Evolutionary conservation across 2,888 invertebrate genomes (phyloP).

Genomic region (Fabriciana adippe): DNA sequence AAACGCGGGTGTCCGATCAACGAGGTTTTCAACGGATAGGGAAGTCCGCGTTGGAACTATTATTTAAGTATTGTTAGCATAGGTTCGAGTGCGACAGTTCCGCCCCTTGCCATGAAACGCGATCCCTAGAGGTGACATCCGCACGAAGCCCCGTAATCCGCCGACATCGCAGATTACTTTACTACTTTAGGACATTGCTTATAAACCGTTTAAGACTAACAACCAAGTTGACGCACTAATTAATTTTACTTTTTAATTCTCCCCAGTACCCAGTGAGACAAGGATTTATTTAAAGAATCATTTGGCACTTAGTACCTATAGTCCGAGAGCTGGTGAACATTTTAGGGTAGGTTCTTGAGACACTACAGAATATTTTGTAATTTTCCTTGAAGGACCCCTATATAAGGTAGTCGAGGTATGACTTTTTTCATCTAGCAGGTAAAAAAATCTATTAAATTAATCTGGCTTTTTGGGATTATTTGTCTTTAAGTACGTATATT

Average conservation of each 20-base stretch:
- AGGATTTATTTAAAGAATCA: no score
- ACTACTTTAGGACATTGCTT: conserved; percentile 39
- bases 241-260: background rate
- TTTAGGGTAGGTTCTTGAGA: no score
- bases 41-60: conserved; percentile 39
- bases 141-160: conserved; percentile 78
- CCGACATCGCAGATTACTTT: conserved; percentile 44
- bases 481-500: no score
- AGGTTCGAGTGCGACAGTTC: conserved; percentile 64
- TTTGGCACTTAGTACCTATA: no score
- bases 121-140: conserved; percentile 74
- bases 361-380: no score
- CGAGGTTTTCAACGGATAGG: conserved; percentile 36
- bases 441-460: no score
- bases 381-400: no score
- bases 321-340: no score
- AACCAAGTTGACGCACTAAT: conserved; percentile 9
- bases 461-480: no score
- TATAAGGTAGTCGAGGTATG: no score
- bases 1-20: conserved; percentile 25
- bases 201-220: conserved; percentile 36
- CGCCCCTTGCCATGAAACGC: conserved; percentile 68
- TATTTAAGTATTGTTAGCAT: conserved; percentile 40
- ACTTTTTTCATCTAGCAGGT: no score
- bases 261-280: no score